Evolutionary conservation across 2,797 vertebrate species (phyloP).

Genomic region (Capromys pilorides): DNA sequence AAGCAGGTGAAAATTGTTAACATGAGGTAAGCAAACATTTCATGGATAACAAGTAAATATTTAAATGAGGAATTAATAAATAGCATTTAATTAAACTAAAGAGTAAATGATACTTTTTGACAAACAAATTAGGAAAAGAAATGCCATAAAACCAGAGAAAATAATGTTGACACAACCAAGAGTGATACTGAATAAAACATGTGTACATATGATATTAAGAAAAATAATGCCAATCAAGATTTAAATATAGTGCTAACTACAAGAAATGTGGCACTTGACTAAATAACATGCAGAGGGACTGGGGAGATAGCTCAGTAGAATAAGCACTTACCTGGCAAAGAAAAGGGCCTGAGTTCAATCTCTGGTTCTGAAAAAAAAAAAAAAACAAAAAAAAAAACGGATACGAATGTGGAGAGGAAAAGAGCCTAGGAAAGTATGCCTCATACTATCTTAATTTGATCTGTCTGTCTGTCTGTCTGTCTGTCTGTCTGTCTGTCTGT

Average conservation of each 20-base stretch:
- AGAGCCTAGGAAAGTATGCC: background rate
- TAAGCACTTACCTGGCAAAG: too few relatives aligned
- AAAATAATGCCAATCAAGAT: background rate
- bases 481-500: too few relatives aligned
- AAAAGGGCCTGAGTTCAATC: too few relatives aligned
- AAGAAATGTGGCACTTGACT: background rate
- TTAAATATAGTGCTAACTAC: background rate
- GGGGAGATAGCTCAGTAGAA: too few relatives aligned
- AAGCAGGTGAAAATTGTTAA: background rate
- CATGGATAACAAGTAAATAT: background rate
- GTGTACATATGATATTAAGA: background rate
- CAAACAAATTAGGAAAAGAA: background rate
- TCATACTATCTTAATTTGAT: background rate
- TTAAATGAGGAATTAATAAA: background rate
- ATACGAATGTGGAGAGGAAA: background rate
- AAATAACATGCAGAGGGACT: background rate
- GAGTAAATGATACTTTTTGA: background rate
- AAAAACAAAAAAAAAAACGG: too few relatives aligned
- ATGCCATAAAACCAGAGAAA: background rate
- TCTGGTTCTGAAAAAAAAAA: too few relatives aligned
- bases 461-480: too few relatives aligned
- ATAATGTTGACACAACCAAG: background rate
- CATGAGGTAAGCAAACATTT: background rate
- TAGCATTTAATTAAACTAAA: background rate
- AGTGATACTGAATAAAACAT: background rate